These are phyloP conservation scores for Lithobates pipiens DNA, from an alignment of 2,797 vertebrate species.

Conservation along the genomic window DNA sequence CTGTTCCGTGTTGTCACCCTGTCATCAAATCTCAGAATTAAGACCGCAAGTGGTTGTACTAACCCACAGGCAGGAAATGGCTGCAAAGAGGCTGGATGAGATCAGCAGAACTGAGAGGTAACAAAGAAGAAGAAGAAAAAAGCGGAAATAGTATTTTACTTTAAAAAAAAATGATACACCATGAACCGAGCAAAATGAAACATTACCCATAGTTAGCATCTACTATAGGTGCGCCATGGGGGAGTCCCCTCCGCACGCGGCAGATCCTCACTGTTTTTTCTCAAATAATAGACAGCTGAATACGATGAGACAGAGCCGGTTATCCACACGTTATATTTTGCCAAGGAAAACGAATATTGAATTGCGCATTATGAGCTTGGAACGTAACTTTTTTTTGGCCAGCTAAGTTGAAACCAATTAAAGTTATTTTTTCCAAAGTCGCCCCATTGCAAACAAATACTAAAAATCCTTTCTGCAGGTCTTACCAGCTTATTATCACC, in stretches of 20 bases:
- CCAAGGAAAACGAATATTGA: neutral
- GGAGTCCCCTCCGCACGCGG: neutral
- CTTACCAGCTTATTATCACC: constrained; percentile 46
- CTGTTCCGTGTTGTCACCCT: no score
- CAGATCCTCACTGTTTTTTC: constrained; percentile 6
- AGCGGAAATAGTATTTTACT: no score
- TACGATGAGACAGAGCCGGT: constrained; percentile 23
- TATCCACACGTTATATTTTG: neutral
- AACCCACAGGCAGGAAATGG: no score
- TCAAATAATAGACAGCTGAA: constrained; percentile 22
- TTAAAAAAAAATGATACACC: no score
- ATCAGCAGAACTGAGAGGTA: no score
- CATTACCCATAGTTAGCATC: no score
- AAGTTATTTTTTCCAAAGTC: constrained; percentile 29
- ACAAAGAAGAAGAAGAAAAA: no score
- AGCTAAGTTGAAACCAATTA: constrained; percentile 24
- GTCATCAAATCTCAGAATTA: no score
- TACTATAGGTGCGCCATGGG: neutral
- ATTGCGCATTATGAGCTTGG: neutral
- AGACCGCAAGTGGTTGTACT: no score
- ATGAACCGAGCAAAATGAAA: no score
- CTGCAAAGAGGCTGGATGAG: no score
- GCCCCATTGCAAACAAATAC: constrained; percentile 31
- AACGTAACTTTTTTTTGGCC: constrained; percentile 25
- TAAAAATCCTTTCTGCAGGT: constrained; percentile 32